Evolutionary conservation across 2,888 invertebrate genomes (phyloP).

Genomic region (Parnassius orleans): DNA sequence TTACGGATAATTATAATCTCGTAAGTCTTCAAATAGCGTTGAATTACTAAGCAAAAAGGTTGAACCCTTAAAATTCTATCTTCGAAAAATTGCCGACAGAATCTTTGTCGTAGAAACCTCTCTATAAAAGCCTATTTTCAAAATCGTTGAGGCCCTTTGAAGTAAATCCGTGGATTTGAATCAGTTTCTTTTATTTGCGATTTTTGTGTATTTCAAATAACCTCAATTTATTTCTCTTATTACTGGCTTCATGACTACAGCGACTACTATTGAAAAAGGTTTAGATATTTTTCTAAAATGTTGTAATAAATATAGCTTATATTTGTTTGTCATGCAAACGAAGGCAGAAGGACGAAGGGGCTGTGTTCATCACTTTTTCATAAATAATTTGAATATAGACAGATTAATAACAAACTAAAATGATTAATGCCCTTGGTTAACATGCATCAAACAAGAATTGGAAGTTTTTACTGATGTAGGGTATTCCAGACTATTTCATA

Average conservation of each 20-base stretch:
- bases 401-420: no score
- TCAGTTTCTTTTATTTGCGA: constrained; percentile 37
- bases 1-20: constrained; percentile 17
- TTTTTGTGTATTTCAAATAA: constrained; percentile 42
- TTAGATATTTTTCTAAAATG: no score
- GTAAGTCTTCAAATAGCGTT: constrained; percentile 35
- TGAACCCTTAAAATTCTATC: constrained; percentile 53
- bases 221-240: constrained; percentile 46
- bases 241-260: constrained; percentile 27
- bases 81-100: constrained; percentile 63
- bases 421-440: no score
- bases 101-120: constrained; percentile 70
- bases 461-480: no score
- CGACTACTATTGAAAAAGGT: not conserved
- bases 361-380: no score
- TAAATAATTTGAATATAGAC: no score
- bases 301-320: no score
- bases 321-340: no score
- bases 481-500: no score
- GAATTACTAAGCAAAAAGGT: constrained; percentile 60
- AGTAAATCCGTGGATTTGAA: constrained; percentile 71
- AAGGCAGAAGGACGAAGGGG: no score
- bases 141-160: constrained; percentile 70
- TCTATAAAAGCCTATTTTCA: constrained; percentile 76
- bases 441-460: no score